Percentiles rank a stretch among this genome's conserved stretches.
Evolutionary conservation across 2,113 vertebrate genomes (phyloP).

Genomic region (Caranx ignobilis): DNA sequence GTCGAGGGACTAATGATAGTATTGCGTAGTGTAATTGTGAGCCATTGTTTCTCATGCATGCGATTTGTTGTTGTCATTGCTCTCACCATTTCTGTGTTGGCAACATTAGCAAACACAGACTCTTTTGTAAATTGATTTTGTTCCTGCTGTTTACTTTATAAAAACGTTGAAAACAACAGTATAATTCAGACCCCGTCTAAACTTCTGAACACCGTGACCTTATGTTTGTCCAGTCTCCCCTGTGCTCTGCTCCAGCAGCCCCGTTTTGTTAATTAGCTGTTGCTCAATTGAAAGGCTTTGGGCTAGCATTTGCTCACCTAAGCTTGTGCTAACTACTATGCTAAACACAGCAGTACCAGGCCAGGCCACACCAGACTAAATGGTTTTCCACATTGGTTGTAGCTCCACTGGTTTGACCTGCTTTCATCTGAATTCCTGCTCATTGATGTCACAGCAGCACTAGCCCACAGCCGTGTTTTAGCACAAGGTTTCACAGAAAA

Average conservation of each 20-base stretch:
- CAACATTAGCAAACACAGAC: not conserved
- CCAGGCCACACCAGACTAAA: conserved; percentile 23
- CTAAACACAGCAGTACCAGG: conserved; percentile 16
- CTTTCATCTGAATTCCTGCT: conserved; percentile 62
- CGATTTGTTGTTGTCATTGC: conserved; percentile 4
- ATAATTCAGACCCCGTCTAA: not conserved
- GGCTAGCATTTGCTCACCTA: not conserved
- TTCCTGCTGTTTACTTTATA: not conserved
- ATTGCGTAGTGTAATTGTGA: not conserved
- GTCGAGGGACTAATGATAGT: conserved; percentile 24
- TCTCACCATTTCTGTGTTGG: not conserved
- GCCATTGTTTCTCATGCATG: not conserved
- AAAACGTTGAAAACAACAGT: too few relatives aligned
- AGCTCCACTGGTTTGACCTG: conserved; percentile 66
- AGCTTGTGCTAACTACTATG: conserved; percentile 7
- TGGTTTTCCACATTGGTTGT: conserved; percentile 58
- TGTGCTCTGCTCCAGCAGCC: not conserved
- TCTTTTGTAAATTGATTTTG: not conserved
- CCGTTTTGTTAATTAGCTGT: not conserved
- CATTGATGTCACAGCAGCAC: conserved; percentile 53
- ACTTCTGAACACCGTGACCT: not conserved
- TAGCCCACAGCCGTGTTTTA: conserved; percentile 23
- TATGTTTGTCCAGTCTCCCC: not conserved
- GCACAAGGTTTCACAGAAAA: conserved; percentile 38
- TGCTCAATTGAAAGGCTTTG: not conserved